Conservation (phyloP, 2,797 vertebrate species). For the Tolypeutes matacus region DNA sequence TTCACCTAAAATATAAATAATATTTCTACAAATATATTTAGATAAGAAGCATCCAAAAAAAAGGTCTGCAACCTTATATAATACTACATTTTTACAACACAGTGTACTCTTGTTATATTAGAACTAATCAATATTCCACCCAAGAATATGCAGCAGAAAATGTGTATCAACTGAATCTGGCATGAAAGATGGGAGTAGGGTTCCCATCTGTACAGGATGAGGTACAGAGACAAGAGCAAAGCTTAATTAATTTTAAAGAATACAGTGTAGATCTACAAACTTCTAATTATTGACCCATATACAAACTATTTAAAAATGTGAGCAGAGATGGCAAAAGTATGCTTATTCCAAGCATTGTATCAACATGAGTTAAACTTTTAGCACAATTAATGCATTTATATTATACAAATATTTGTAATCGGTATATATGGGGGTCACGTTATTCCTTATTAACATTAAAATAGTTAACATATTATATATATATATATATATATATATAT, state of each 20-base stretch:
- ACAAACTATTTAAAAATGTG: background rate
- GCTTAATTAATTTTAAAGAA: background rate
- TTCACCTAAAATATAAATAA: constrained; percentile 12
- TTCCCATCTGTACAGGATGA: background rate
- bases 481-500: too few species aligned
- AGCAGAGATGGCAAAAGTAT: background rate
- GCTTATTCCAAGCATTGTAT: background rate
- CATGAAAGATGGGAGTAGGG: background rate
- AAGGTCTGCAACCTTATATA: background rate
- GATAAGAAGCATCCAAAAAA: background rate
- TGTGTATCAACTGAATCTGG: background rate
- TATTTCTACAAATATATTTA: background rate
- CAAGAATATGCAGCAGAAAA: background rate
- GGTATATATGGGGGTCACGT: background rate
- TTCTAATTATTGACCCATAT: background rate
- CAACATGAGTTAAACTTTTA: background rate
- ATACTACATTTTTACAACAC: background rate
- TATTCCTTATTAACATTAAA: too few species aligned
- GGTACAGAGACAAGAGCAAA: background rate
- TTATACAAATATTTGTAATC: background rate
- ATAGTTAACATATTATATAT: too few species aligned
- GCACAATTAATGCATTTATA: background rate
- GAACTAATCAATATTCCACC: background rate
- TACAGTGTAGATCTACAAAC: background rate
- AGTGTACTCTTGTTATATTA: background rate